These are phyloP conservation scores for Chironomus riparius DNA, from an alignment of 2,888 invertebrate species.

Conservation along the genomic window DNA sequence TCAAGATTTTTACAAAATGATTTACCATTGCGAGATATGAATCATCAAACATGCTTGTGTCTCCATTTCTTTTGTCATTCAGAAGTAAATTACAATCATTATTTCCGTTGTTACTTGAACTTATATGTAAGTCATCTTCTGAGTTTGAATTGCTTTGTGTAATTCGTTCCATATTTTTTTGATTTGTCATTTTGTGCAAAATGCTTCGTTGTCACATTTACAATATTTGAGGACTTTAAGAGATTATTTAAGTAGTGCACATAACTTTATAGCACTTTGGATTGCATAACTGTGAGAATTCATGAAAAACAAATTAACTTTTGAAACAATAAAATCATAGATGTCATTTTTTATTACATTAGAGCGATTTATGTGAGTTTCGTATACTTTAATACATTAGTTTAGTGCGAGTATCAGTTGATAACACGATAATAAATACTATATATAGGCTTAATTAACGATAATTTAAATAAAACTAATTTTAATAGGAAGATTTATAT, in stretches of 20 bases:
- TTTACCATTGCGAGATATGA: conserved; percentile 10
- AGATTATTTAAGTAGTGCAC: not conserved
- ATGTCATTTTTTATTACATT: no score
- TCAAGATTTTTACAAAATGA: not conserved
- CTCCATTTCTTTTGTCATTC: not conserved
- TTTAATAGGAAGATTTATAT: no score
- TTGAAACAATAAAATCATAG: no score
- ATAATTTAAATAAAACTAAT: no score
- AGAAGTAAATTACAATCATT: not conserved
- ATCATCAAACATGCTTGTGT: conserved; percentile 18
- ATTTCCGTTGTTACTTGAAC: not conserved
- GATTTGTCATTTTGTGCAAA: not conserved
- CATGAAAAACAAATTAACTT: not conserved
- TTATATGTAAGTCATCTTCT: conserved; percentile 11
- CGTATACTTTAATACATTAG: no score
- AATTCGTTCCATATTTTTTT: not conserved
- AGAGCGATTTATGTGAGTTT: no score
- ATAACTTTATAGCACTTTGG: not conserved
- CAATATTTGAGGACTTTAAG: not conserved
- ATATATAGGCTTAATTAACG: no score
- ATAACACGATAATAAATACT: no score
- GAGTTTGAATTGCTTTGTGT: conserved; percentile 1
- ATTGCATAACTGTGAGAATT: not conserved
- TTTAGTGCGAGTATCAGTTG: no score
- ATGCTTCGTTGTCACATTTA: not conserved